Base-by-base conservation (phyloP, 1,140 invertebrate species). In the Paramacrobiotus metropolitanus region DNA sequence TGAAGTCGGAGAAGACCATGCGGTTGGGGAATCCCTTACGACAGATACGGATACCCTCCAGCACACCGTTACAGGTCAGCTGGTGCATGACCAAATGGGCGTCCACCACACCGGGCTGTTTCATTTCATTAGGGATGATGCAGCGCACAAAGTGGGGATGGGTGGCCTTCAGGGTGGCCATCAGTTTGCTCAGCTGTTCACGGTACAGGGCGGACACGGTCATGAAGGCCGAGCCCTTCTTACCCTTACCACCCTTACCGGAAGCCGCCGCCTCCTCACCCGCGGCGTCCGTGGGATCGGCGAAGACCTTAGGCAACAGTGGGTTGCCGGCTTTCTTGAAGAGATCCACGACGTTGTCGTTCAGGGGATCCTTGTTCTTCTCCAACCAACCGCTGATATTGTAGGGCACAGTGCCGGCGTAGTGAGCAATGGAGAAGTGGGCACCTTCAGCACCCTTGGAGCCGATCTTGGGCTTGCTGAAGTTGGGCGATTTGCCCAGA, bases 41-140 rank as follows among this genome's bases (percentile, higher is more conserved):
- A 77, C 95, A 99, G 81, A 99, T 99, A 92, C 95, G 92, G 81
- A 99, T 99, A 79, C 95, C 95, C 86, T 99, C 95, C 81, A 99
- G 86, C 79, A 99, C 95, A 92, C 95, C 95, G 83, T 99, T 99
- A 86, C 95, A 99, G 67, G 94, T 96, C 69, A 99, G 81, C 81
- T 99, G 95, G 78, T 99, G 88, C 86, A 96, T 92, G 59, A 99
- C 95, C 77, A 99, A 82, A 73, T 90, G 87, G 64, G 95, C 92
- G 76, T 99, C 95, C 75, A 99, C 95, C 63, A 97, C 79, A 72
- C 72, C 73, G 70, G 75, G 72, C 60, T 73, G 70, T 68, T 81
- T 82, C 65, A 75, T 71, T 69, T 82, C 80, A 68, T 82, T 82
- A 65, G 80, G 80, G 67, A 82, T 81, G 70, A 82, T 81, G 70